Conservation (phyloP, 37 sponge, comb jelly and placozoan species). For the Oopsacas minuta region DNA sequence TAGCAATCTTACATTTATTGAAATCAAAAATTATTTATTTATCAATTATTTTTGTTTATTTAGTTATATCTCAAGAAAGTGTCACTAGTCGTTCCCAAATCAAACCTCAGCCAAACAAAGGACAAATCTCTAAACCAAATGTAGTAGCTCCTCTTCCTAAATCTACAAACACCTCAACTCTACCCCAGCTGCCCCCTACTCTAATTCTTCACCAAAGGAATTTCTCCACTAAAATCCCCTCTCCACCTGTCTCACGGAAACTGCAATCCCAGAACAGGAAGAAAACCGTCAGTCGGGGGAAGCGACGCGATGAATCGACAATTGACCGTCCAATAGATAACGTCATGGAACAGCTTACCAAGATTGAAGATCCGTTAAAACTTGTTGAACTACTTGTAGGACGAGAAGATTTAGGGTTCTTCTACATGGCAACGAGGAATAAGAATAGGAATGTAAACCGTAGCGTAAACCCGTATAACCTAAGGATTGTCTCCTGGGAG, state of each 20-base stretch:
- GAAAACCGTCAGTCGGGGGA: background rate
- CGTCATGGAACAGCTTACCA: background rate
- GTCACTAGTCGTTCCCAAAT: background rate
- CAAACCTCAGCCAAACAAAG: background rate
- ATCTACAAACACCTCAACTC: background rate
- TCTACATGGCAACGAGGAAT: slow-evolving; percentile 68
- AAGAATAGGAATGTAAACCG: slow-evolving; percentile 33
- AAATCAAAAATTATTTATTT: no score
- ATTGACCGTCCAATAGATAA: background rate
- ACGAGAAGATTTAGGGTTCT: slow-evolving; percentile 82
- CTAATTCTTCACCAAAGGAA: background rate
- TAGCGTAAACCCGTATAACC: slow-evolving; percentile 72
- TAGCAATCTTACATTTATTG: no score
- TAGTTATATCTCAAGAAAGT: background rate
- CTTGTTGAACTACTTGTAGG: slow-evolving; percentile 52
- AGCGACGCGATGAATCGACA: background rate
- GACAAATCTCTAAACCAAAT: background rate
- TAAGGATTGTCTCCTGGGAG: slow-evolving; percentile 67
- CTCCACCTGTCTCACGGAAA: background rate
- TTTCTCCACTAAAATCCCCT: background rate
- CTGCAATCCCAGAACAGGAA: background rate
- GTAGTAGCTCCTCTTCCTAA: background rate
- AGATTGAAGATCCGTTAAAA: slow-evolving; percentile 50
- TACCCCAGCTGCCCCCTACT: background rate
- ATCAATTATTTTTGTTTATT: background rate